A percentile compares a stretch with the other conserved stretches of the same genome.
phyloP scores from a whole-genome alignment of 2,797 vertebrate genomes.

The Acanthurus tractus region DNA sequence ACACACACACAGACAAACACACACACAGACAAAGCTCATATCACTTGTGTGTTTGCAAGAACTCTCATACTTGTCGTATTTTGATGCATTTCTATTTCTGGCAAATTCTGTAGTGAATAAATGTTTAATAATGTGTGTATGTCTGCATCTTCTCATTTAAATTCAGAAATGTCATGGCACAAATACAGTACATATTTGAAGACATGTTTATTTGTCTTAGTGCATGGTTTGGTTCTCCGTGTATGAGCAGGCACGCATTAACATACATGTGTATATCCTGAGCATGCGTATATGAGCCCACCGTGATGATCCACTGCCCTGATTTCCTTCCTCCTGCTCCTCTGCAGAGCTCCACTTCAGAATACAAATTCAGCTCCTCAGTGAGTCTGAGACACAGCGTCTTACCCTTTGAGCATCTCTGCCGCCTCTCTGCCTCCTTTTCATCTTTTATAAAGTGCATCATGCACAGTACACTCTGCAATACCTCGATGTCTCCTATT shows the following conservation, averaged over 20 bases:
- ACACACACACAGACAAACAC: background rate
- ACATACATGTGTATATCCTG: slow-evolving; percentile 22
- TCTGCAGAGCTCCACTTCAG: slow-evolving; percentile 71
- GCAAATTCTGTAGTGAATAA: background rate
- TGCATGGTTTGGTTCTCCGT: background rate
- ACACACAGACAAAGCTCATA: background rate
- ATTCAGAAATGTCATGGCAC: background rate
- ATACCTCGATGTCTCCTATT: background rate
- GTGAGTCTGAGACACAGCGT: slow-evolving; percentile 56
- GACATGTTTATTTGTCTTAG: background rate
- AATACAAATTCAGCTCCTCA: slow-evolving; percentile 72
- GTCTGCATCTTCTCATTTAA: background rate
- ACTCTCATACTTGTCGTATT: background rate
- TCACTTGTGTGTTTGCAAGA: background rate
- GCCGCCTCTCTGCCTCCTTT: slow-evolving; percentile 30
- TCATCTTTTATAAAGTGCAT: slow-evolving; percentile 28
- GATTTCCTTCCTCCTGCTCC: slow-evolving; percentile 64
- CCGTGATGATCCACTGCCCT: slow-evolving; percentile 80
- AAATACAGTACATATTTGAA: background rate
- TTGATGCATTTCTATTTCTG: slow-evolving; percentile 35
- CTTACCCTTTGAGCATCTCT: slow-evolving; percentile 59
- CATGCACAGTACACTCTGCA: slow-evolving; percentile 22
- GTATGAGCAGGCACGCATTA: background rate
- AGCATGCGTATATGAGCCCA: slow-evolving; percentile 48
- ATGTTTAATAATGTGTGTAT: background rate